These are phyloP conservation scores for Euspilapteryx auroguttella DNA, from an alignment of 2,888 invertebrate species.

Conservation along the genomic window DNA sequence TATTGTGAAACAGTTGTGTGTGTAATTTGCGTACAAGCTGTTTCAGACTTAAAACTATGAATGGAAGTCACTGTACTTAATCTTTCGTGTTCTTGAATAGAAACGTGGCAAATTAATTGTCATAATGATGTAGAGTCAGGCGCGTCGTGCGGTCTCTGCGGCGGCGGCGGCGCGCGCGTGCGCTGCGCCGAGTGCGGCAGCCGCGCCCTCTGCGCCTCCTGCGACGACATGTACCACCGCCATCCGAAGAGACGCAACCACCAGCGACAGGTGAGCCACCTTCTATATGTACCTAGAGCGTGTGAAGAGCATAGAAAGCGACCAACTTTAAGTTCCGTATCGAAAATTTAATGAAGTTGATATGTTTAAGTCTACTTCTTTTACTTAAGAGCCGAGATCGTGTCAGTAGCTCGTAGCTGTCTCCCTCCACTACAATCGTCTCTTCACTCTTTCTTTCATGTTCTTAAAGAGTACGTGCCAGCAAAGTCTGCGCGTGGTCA, in stretches of 20 bases:
- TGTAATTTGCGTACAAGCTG: too few species aligned
- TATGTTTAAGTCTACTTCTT: neutral
- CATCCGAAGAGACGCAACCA: conserved; percentile 87
- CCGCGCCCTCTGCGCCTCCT: conserved; percentile 85
- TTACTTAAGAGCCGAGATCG: neutral
- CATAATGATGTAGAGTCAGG: too few species aligned
- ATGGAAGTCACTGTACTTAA: too few species aligned
- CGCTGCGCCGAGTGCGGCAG: conserved; percentile 81
- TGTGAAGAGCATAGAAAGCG: neutral
- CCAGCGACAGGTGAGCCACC: conserved; percentile 66
- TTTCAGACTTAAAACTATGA: too few species aligned
- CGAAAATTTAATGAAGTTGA: neutral
- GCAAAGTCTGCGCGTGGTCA: too few species aligned
- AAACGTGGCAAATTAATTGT: too few species aligned
- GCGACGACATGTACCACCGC: conserved; percentile 93
- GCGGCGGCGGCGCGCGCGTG: conserved; percentile 78
- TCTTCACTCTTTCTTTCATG: too few species aligned
- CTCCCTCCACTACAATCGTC: too few species aligned
- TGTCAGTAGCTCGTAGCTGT: neutral
- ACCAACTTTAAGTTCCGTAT: neutral
- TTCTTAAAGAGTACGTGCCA: too few species aligned
- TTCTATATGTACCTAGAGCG: neutral
- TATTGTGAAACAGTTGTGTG: too few species aligned
- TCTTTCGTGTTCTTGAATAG: too few species aligned
- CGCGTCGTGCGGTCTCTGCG: conserved; percentile 83